These are phyloP conservation scores for Chromis chromis DNA, from an alignment of 2,797 vertebrate genomes.

Conservation along the genomic window DNA sequence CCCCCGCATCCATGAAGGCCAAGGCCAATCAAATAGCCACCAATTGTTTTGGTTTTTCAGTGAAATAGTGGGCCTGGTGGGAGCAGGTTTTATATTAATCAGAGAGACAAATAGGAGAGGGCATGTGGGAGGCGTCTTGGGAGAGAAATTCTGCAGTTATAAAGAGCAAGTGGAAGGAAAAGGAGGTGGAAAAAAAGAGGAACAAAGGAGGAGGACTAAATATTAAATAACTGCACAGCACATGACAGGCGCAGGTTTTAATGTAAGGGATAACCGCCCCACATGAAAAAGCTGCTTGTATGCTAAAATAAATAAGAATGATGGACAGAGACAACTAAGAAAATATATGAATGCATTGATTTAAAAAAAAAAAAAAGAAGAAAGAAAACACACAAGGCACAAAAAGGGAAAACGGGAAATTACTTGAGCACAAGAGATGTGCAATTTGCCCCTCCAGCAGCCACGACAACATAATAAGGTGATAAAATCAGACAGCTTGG, in stretches of 20 bases:
- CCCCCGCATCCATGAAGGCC: constrained; percentile 63
- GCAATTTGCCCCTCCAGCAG: constrained; percentile 47
- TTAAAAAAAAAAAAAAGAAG: constrained; percentile 29
- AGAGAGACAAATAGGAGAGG: constrained; percentile 71
- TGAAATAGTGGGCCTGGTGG: constrained; percentile 64
- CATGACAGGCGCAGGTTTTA: constrained; percentile 48
- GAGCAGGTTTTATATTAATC: constrained; percentile 77
- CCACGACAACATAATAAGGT: constrained; percentile 53
- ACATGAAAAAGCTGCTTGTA: constrained; percentile 19
- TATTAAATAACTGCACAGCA: constrained; percentile 53
- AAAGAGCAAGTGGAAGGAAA: constrained; percentile 49
- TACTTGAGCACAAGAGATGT: constrained; percentile 41
- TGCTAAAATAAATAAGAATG: constrained; percentile 10
- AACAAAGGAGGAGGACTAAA: constrained; percentile 50
- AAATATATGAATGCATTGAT: constrained; percentile 34
- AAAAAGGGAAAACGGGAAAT: constrained; percentile 41
- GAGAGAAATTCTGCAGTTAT: constrained; percentile 56
- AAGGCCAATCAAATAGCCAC: constrained; percentile 78
- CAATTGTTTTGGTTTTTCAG: constrained; percentile 75
- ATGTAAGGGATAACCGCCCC: constrained; percentile 27
- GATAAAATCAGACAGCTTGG: constrained; percentile 70
- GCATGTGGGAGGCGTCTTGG: constrained; percentile 62
- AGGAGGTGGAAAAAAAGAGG: constrained; percentile 30
- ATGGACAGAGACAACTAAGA: constrained; percentile 19
- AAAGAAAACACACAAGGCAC: constrained; percentile 17